A percentile compares a stretch with the other conserved stretches of the same genome.
Evolutionary conservation across 2,888 invertebrate genomes (phyloP).

Genomic region (Pecten maximus): DNA sequence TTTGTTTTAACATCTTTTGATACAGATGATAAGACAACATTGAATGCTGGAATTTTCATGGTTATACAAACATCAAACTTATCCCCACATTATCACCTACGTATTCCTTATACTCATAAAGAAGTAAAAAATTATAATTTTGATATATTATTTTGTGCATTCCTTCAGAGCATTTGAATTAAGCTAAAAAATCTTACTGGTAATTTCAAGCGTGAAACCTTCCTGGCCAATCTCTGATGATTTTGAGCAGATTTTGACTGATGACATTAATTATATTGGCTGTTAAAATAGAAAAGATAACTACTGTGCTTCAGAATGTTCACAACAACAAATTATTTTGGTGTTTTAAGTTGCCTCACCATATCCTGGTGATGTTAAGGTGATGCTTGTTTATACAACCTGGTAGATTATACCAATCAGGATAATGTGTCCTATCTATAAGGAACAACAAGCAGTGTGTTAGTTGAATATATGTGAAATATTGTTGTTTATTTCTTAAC

Average conservation of each 20-base stretch:
- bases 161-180: neutral
- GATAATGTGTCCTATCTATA: too few species aligned
- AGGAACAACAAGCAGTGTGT: neutral
- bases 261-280: neutral
- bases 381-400: neutral
- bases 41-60: too few species aligned
- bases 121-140: too few species aligned
- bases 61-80: too few species aligned
- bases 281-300: neutral
- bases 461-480: too few species aligned
- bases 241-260: neutral
- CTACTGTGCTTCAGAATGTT: neutral
- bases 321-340: too few species aligned
- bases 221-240: neutral
- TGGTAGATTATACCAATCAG: neutral
- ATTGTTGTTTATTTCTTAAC: too few species aligned
- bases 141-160: neutral
- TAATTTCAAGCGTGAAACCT: neutral
- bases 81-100: too few species aligned
- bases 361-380: neutral
- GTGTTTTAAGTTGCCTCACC: too few species aligned
- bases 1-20: neutral
- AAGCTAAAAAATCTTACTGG: neutral
- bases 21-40: too few species aligned
- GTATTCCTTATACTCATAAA: too few species aligned